A percentile compares a stretch with the other conserved stretches of the same genome.
These are phyloP conservation scores for Lophotis ruficrista DNA, from an alignment of 2,113 vertebrate genomes.

Conservation along the genomic window DNA sequence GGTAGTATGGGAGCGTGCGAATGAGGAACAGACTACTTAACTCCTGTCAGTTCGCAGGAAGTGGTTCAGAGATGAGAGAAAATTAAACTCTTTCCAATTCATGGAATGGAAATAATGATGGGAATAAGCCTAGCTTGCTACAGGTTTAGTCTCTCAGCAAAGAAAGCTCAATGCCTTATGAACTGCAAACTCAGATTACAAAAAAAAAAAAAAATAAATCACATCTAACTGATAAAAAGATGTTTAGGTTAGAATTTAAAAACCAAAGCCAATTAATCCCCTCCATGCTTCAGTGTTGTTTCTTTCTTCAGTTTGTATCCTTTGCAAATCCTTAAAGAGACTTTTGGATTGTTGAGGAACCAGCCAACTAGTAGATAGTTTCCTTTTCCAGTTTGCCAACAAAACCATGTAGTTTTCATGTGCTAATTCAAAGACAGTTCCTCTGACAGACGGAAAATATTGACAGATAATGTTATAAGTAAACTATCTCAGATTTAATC, in stretches of 20 bases:
- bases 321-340: neutral
- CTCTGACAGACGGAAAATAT: neutral
- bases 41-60: neutral
- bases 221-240: neutral
- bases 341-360: neutral
- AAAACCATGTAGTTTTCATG: neutral
- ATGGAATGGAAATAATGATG: neutral
- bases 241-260: neutral
- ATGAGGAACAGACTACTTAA: neutral
- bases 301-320: neutral
- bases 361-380: neutral
- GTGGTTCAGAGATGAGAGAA: neutral
- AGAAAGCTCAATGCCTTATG: rapidly evolving
- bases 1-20: neutral
- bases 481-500: neutral
- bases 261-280: neutral
- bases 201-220: neutral
- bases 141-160: neutral
- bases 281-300: neutral
- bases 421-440: neutral
- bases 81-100: neutral
- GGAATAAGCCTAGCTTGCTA: neutral
- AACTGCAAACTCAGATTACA: neutral
- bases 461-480: neutral
- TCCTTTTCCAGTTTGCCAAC: neutral